Evolutionary conservation across 2,888 invertebrate species (phyloP).

Genomic region (Polymixis flavicincta): DNA sequence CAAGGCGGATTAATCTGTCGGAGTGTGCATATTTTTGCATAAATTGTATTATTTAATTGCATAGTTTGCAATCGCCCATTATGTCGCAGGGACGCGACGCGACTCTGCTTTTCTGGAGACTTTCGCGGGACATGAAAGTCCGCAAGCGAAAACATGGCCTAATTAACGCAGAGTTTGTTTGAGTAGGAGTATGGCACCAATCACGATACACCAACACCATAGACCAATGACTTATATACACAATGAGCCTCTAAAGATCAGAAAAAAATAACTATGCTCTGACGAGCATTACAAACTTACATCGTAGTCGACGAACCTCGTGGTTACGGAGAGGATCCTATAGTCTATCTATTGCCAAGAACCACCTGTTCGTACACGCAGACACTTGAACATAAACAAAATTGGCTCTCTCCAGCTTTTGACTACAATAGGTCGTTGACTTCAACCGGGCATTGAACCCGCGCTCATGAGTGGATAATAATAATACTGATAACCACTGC

Average conservation of each 20-base stretch:
- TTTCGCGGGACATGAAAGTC: no score
- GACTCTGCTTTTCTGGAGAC: not conserved
- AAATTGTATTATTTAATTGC: not conserved
- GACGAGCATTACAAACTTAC: not conserved
- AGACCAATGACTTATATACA: not conserved
- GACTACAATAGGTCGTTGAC: not conserved
- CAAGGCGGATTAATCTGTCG: not conserved
- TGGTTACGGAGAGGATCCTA: not conserved
- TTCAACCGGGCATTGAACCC: not conserved
- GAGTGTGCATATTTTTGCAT: no score
- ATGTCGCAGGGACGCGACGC: not conserved
- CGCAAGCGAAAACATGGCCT: not conserved
- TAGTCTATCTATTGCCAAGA: not conserved
- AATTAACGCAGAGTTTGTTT: not conserved
- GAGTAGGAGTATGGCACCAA: not conserved
- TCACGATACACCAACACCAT: not conserved
- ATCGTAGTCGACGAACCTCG: not conserved
- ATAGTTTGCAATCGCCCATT: not conserved
- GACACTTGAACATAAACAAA: no score
- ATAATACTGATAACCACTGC: not conserved
- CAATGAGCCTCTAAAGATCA: not conserved
- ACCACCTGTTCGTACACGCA: not conserved
- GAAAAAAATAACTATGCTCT: not conserved
- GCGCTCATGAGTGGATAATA: not conserved
- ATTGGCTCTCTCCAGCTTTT: not conserved